Evolutionary conservation across 2,797 vertebrate genomes (phyloP).

Genomic region (Crenichthys baileyi): DNA sequence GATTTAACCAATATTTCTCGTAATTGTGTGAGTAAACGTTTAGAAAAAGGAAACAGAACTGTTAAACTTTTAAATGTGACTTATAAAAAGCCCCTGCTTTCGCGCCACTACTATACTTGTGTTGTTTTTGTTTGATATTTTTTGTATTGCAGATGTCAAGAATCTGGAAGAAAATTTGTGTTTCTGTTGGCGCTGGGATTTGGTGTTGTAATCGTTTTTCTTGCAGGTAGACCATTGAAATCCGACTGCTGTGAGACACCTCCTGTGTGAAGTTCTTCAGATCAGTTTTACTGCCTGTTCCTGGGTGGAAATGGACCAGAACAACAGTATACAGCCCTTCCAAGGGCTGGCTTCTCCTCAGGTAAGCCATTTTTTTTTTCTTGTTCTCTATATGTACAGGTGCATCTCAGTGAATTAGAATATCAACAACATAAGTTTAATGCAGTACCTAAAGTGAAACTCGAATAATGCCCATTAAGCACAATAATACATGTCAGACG

Average conservation of each 20-base stretch:
- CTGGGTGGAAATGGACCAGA: slow-evolving; percentile 90
- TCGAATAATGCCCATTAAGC: neutral
- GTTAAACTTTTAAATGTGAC: slow-evolving; percentile 8
- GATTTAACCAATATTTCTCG: neutral
- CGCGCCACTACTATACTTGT: slow-evolving; percentile 35
- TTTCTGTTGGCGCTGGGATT: neutral
- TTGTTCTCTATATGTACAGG: neutral
- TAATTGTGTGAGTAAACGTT: neutral
- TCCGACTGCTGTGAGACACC: neutral
- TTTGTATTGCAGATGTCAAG: neutral
- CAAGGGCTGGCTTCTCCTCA: slow-evolving; percentile 96
- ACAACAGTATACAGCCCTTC: slow-evolving; percentile 94
- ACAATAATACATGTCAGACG: neutral
- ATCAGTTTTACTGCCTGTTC: slow-evolving; percentile 37
- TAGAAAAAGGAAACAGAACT: neutral
- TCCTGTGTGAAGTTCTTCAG: neutral
- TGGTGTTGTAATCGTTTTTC: slow-evolving; percentile 9
- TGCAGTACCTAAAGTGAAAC: neutral
- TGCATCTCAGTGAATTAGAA: neutral
- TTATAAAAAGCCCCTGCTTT: slow-evolving; percentile 10
- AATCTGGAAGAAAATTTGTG: neutral
- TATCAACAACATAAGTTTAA: neutral
- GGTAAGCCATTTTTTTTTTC: slow-evolving; percentile 75
- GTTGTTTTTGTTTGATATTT: neutral
- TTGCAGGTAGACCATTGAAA: neutral